These are phyloP conservation scores for Ophthalmolycus amberensis DNA, from an alignment of 2,113 vertebrate species.

Conservation along the genomic window DNA sequence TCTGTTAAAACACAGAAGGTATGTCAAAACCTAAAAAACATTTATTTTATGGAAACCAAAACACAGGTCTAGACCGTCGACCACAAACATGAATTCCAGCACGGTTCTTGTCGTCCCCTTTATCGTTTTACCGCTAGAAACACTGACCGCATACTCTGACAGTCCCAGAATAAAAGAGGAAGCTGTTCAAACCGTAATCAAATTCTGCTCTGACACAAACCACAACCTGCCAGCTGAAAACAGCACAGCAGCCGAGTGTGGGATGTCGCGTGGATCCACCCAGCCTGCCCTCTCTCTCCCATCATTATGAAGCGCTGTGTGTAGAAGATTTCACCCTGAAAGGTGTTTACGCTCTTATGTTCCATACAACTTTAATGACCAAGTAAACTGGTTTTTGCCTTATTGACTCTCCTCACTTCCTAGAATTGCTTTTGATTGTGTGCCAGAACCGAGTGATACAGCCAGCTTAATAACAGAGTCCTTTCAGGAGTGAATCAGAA, in stretches of 20 bases:
- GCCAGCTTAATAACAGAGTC: slow-evolving; percentile 24
- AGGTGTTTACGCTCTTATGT: slow-evolving; percentile 7
- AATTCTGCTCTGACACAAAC: slow-evolving; percentile 33
- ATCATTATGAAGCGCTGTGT: slow-evolving; percentile 16
- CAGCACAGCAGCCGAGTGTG: slow-evolving; percentile 1
- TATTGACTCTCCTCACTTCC: slow-evolving; percentile 39
- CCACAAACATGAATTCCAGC: slow-evolving; percentile 10
- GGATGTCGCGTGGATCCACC: slow-evolving; percentile 5
- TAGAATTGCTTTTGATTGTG: slow-evolving; percentile 31
- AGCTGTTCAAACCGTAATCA: slow-evolving; percentile 46
- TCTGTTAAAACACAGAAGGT: not conserved
- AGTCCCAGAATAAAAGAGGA: slow-evolving; percentile 2
- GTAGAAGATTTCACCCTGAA: slow-evolving; percentile 14
- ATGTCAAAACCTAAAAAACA: not conserved
- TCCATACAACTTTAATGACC: slow-evolving; percentile 48
- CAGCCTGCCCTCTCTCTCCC: not conserved
- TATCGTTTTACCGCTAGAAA: not conserved
- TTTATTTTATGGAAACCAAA: slow-evolving; percentile 9
- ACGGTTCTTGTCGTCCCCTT: not conserved
- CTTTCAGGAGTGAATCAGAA: slow-evolving; percentile 8
- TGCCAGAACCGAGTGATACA: slow-evolving; percentile 10
- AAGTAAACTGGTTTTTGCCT: slow-evolving; percentile 19
- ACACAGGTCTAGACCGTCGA: not conserved
- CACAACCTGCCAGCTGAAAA: slow-evolving; percentile 24
- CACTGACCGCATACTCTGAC: slow-evolving; percentile 20